A percentile compares a stretch with the other conserved stretches of the same genome.
Evolutionary conservation across 2,113 vertebrate genomes (phyloP).

Genomic region (Arenaria interpres): DNA sequence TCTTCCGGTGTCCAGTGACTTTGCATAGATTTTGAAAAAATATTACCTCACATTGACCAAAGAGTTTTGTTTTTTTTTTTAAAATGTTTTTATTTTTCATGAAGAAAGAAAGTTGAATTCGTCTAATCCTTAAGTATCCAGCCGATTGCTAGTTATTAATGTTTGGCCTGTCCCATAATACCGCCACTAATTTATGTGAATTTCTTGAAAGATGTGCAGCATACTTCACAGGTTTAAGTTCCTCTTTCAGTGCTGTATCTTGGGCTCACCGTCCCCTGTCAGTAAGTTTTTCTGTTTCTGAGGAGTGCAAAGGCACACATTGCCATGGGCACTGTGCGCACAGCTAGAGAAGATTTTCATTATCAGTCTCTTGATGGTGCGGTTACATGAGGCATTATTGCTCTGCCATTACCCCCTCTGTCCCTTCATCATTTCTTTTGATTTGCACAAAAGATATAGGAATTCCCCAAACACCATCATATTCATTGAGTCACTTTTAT

Average conservation of each 20-base stretch:
- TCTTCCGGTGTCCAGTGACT: neutral
- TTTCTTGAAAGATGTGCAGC: neutral
- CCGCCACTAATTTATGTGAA: neutral
- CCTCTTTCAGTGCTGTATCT: neutral
- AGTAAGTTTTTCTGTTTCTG: neutral
- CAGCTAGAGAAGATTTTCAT: slow-evolving; percentile 17
- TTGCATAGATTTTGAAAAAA: neutral
- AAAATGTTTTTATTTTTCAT: neutral
- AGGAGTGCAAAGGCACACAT: neutral
- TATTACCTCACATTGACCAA: neutral
- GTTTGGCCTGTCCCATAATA: neutral
- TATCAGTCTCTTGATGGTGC: neutral
- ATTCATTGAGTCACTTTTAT: neutral
- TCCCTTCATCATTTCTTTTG: neutral
- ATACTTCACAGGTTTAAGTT: neutral
- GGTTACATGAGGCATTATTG: neutral
- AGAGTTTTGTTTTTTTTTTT: neutral
- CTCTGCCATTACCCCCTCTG: neutral
- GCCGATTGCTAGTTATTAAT: neutral
- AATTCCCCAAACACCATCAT: neutral
- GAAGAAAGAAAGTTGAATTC: neutral
- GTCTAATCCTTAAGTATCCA: neutral
- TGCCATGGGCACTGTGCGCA: neutral
- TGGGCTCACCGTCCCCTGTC: neutral
- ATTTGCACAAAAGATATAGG: neutral